Conservation (phyloP, 2,797 vertebrate genomes). For the Eupleurogrammus muticus region DNA sequence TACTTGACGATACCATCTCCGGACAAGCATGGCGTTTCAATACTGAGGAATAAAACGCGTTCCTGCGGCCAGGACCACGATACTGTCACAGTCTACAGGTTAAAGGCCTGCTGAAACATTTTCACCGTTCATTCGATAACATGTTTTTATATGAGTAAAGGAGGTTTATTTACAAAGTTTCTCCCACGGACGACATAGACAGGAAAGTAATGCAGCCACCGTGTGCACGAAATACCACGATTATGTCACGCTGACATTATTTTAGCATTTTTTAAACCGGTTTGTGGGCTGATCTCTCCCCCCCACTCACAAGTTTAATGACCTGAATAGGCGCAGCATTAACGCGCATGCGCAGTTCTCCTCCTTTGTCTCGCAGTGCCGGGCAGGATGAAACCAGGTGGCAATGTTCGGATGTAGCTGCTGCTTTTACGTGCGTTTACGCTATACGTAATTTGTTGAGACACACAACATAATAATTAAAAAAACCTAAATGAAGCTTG, state of each 20-base stretch:
- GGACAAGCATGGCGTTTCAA: neutral
- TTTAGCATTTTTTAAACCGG: neutral
- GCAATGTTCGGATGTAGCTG: constrained; percentile 59
- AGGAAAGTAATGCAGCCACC: rapidly evolving
- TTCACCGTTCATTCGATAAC: neutral
- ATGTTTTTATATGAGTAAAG: no score
- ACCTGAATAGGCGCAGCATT: neutral
- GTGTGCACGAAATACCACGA: rapidly evolving
- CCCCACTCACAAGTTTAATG: constrained; percentile 22
- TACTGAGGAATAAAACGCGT: neutral
- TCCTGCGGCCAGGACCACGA: neutral
- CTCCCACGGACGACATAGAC: rapidly evolving
- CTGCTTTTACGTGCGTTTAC: no score
- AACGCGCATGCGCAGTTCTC: constrained; percentile 61
- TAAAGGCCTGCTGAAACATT: neutral
- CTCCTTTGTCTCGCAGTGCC: neutral
- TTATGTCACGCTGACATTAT: neutral
- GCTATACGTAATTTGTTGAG: neutral
- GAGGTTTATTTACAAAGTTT: rapidly evolving
- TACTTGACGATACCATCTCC: neutral
- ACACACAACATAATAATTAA: no score
- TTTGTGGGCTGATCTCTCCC: neutral
- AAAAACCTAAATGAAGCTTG: neutral
- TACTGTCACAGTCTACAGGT: neutral
- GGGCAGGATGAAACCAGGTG: neutral